Base-by-base conservation (phyloP, 2,797 vertebrate genomes). In the Hyperoplus immaculatus region DNA sequence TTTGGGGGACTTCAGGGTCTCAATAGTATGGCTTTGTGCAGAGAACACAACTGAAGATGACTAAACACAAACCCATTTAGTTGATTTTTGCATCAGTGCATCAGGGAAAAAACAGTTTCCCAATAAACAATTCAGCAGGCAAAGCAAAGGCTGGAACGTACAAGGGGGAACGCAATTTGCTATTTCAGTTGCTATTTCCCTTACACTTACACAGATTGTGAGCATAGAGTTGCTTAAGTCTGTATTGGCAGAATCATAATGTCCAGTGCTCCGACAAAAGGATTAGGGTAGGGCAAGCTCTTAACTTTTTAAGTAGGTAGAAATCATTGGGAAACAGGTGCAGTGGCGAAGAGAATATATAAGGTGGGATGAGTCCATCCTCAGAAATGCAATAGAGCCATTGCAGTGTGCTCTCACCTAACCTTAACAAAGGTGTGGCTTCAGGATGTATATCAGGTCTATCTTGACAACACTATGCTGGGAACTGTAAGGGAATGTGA, bases 401-500 rank as follows among this genome's bases (percentile, higher is more conserved):
- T 10, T 18, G 11, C 1, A 46, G 43, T 46, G 42, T 56, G 16
- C 12, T n/a, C 14, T 39, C 12, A 41, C 13, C 6, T 15, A 45
- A 18, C 16, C 7, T 41, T 21, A 55, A 7, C 59, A 50, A 60
- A 59, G 38, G 21, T 57, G 1, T 45, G 54, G 46, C 49, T 46
- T 64, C 29, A 42, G 56, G 47, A 49, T 49, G 3, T 67, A 41
- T 38, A 67, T 65, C 13, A 43, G 50, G 59, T n/a, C 36, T 29
- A 2, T 45, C 50, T 8, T 65, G 68, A 69, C 38, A 70, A 65
- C 18, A 49, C 41, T 36, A 2, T 53, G 16, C 29, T 58, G 18
- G 3, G 14, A 0, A 21, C 39, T 56, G 16, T 18, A 54, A 43
- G 42, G 38, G 68, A 80, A 77, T 39, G 42, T 50, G 41, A 16